Evolutionary conservation across 1,140 invertebrate genomes (phyloP).

Genomic region (Papilio glaucus): DNA sequence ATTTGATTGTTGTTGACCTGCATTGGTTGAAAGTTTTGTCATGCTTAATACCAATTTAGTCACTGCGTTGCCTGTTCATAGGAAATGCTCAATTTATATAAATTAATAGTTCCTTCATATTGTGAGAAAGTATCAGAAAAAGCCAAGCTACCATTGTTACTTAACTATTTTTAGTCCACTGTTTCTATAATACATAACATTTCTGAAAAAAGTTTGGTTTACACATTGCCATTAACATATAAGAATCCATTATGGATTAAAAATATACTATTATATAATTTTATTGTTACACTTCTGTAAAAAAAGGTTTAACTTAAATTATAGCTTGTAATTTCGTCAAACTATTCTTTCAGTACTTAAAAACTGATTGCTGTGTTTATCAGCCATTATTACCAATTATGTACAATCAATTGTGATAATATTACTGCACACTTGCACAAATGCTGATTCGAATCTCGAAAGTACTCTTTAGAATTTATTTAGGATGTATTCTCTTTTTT

Average conservation of each 20-base stretch:
- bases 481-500: slow-evolving; percentile 5
- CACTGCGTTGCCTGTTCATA: neutral
- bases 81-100: slow-evolving; percentile 31
- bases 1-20: neutral
- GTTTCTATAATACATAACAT: neutral
- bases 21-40: neutral
- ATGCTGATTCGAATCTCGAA: neutral
- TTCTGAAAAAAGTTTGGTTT: neutral
- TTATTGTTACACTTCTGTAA: slow-evolving; percentile 4
- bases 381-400: neutral
- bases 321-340: neutral
- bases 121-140: slow-evolving; percentile 26
- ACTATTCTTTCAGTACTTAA: slow-evolving; percentile 29
- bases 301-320: slow-evolving; percentile 1
- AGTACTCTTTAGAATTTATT: neutral
- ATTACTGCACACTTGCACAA: neutral
- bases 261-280: slow-evolving; percentile 10
- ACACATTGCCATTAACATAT: neutral
- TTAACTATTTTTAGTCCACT: slow-evolving; percentile 1
- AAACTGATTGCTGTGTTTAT: neutral
- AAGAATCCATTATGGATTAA: slow-evolving; percentile 7
- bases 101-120: slow-evolving; percentile 35
- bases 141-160: neutral
- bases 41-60: neutral
- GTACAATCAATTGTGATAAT: slow-evolving; percentile 6